phyloP scores from a whole-genome alignment of 2,888 invertebrate genomes.

The Drosophila pegasa region DNA sequence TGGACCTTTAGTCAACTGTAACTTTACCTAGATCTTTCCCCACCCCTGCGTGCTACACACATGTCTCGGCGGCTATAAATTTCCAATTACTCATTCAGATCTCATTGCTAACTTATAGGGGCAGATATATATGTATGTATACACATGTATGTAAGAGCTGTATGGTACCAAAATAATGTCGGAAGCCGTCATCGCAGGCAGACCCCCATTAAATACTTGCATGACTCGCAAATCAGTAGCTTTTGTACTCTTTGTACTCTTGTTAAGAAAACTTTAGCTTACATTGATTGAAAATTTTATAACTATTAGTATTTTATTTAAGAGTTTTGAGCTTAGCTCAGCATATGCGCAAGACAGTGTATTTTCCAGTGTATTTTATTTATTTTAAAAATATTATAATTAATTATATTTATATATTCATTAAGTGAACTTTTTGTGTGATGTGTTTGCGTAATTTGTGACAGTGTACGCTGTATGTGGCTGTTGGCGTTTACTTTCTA shows the following conservation, averaged over 20 bases:
- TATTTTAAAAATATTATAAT: background rate
- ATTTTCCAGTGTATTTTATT: background rate
- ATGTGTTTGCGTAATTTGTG: constrained; percentile 25
- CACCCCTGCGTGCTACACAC: background rate
- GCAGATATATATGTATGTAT: constrained; percentile 4
- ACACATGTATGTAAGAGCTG: constrained; percentile 10
- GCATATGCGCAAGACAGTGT: background rate
- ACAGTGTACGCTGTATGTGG: constrained; percentile 20
- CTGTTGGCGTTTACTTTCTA: constrained; percentile 67
- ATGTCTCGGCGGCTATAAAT: constrained; percentile 16
- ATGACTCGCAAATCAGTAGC: constrained; percentile 28
- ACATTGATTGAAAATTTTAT: background rate
- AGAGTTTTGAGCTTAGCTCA: background rate
- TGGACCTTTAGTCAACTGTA: background rate
- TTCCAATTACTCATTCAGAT: constrained; percentile 31
- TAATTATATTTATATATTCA: background rate
- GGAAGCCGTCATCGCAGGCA: constrained; percentile 27
- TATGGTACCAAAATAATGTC: constrained; percentile 29
- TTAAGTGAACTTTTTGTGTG: background rate
- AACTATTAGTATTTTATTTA: background rate
- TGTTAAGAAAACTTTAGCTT: background rate
- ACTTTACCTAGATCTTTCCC: background rate
- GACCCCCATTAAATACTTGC: constrained; percentile 24
- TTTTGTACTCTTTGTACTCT: constrained; percentile 7
- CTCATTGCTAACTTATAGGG: constrained; percentile 37